Evolutionary conservation across 92 coral and sea anemone genomes (phyloP).

Genomic region (Porites lobata): DNA sequence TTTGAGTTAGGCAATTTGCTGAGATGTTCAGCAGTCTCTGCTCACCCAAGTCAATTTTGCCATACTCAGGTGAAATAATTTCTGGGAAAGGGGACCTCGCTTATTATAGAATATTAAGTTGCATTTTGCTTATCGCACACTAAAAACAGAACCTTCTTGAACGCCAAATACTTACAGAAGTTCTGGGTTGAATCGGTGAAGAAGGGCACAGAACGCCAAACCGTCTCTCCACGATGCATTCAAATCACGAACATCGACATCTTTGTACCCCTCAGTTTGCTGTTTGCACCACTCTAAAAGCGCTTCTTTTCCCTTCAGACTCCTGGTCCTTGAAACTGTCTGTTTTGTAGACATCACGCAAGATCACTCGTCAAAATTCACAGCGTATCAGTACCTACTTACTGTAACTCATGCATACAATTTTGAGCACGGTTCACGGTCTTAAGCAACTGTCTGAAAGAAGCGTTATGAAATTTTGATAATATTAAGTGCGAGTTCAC

Average conservation of each 20-base stretch:
- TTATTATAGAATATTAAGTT: too few species aligned
- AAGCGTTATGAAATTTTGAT: background rate
- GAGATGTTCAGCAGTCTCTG: too few species aligned
- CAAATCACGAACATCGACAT: conserved; percentile 52
- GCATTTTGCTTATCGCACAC: too few species aligned
- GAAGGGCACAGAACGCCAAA: conserved; percentile 63
- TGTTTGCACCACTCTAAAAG: conserved; percentile 65
- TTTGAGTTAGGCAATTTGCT: too few species aligned
- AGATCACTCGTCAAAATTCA: background rate
- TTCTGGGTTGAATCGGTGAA: conserved; percentile 65
- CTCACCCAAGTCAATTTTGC: too few species aligned
- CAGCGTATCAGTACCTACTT: too few species aligned
- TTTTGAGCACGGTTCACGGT: background rate
- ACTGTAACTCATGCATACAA: too few species aligned
- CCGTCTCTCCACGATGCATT: conserved; percentile 65
- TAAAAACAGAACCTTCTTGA: background rate
- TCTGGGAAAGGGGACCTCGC: too few species aligned
- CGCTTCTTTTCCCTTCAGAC: conserved; percentile 55
- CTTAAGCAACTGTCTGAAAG: background rate
- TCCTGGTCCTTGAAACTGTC: background rate
- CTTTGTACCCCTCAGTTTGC: conserved; percentile 52
- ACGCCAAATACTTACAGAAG: conserved; percentile 48
- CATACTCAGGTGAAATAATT: too few species aligned
- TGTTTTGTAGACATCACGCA: conserved; percentile 28
- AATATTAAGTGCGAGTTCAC: background rate